Base-by-base conservation (phyloP, 2,888 invertebrate genomes). In the Tetragonisca angustula region DNA sequence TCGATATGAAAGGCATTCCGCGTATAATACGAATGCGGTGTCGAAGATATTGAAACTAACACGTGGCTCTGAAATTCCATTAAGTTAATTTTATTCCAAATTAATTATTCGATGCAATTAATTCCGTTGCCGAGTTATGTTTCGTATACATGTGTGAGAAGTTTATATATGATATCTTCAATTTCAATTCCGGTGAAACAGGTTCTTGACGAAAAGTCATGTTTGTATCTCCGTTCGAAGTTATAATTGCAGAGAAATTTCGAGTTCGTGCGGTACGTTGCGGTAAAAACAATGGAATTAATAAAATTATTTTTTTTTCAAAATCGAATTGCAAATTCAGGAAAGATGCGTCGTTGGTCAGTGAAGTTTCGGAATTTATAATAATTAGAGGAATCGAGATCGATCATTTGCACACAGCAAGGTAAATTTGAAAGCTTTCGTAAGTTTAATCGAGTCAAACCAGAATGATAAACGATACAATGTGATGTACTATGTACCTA, bases 41-140 rank as follows among this genome's bases (percentile, higher is more conserved):
- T 17, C 5, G 54, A 52, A 56, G 56, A 27, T 15, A 43, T 36
- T n/a, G 11, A 56, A 71, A 67, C 43, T 24, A 27, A 64, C 64
- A 54, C 11, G 49, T 17, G 52, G 56, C 0, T 56, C 3, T 13
- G 9, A 56, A 50, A 67, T 56, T 64, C 32, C 54, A 56, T 52
- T 50, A 64, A 64, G 73, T 69, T 73, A 78, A 73, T 56, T 68
- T 36, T 69, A 68, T 78, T 73, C 32, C 70, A 17, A 71, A 27
- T 52, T 36, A 71, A 27, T 52, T 36, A 70, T 36, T 43, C 59
- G 65, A 27, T 17, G 59, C 67, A 71, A 71, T 76, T 76, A 65
- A 71, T 65, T 80, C 24, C 43, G 52, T 49, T 49, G 59, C 5
- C 56, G 5, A 56, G 54, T 69, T 80, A 65, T 27, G 32, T 4